Percentiles rank a stretch among this genome's conserved stretches.
These are phyloP conservation scores for Falco novaeseelandiae DNA, from an alignment of 2,797 vertebrate genomes.

Conservation along the genomic window DNA sequence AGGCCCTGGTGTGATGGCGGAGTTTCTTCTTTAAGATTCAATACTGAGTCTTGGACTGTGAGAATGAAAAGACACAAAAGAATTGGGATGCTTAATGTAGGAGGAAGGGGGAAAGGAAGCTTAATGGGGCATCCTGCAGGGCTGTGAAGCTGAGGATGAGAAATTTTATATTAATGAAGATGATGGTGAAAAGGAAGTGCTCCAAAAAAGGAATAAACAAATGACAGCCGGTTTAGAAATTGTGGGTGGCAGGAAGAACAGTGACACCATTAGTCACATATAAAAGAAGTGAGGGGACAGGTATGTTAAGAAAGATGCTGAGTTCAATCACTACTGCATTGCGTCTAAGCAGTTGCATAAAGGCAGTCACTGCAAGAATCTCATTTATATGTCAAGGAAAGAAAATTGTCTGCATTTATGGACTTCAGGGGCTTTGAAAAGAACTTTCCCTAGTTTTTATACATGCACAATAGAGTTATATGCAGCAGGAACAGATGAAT, in stretches of 20 bases:
- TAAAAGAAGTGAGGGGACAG: neutral
- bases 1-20: neutral
- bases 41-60: neutral
- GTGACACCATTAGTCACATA: neutral
- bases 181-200: neutral
- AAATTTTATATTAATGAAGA: neutral
- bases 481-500: neutral
- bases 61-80: neutral
- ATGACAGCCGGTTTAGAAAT: neutral
- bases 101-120: neutral
- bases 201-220: neutral
- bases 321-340: neutral
- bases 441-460: neutral
- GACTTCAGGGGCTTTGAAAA: neutral
- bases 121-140: neutral
- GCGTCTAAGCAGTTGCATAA: neutral
- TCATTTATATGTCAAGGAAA: neutral
- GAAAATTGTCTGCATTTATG: neutral
- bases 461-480: neutral
- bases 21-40: neutral
- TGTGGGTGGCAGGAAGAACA: conserved; percentile 28
- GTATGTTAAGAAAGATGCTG: neutral
- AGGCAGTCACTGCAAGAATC: neutral
- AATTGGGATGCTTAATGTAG: neutral
- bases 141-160: neutral